Conservation (phyloP, 2,888 invertebrate species). For the Syritta pipiens region DNA sequence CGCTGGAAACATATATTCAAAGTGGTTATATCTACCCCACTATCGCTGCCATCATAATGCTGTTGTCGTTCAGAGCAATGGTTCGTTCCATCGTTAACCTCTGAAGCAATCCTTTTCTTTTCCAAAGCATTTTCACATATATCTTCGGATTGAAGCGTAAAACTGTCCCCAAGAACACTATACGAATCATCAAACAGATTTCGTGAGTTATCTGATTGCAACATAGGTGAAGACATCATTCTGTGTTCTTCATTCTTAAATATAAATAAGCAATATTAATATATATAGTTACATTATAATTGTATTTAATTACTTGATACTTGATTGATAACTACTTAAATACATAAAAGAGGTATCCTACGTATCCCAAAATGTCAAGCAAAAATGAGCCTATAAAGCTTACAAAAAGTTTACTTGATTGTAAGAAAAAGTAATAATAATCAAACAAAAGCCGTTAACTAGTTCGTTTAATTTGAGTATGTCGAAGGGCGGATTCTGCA, state of each 20-base stretch:
- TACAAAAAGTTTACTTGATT: too few species aligned
- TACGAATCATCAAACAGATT: constrained; percentile 15
- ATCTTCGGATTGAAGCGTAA: constrained; percentile 52
- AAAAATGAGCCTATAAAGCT: too few species aligned
- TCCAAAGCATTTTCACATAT: constrained; percentile 72
- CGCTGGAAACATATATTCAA: constrained; percentile 80
- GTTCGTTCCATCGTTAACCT: constrained; percentile 71
- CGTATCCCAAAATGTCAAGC: too few species aligned
- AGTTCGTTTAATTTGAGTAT: too few species aligned
- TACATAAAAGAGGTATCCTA: too few species aligned
- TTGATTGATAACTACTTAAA: too few species aligned
- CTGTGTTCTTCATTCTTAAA: constrained; percentile 6
- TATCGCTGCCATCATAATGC: constrained; percentile 86
- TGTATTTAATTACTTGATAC: too few species aligned
- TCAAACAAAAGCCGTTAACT: too few species aligned
- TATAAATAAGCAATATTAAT: neutral
- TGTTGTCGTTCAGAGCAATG: constrained; percentile 39
- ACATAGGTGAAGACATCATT: constrained; percentile 5
- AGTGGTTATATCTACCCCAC: constrained; percentile 86
- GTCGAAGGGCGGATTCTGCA: too few species aligned
- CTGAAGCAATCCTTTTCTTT: constrained; percentile 74
- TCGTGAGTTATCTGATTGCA: constrained; percentile 12
- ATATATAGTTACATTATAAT: neutral
- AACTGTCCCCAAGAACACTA: neutral
- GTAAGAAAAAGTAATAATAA: too few species aligned